phyloP scores from a whole-genome alignment of 2,888 invertebrate species.

The Steinernema hermaphroditum region DNA sequence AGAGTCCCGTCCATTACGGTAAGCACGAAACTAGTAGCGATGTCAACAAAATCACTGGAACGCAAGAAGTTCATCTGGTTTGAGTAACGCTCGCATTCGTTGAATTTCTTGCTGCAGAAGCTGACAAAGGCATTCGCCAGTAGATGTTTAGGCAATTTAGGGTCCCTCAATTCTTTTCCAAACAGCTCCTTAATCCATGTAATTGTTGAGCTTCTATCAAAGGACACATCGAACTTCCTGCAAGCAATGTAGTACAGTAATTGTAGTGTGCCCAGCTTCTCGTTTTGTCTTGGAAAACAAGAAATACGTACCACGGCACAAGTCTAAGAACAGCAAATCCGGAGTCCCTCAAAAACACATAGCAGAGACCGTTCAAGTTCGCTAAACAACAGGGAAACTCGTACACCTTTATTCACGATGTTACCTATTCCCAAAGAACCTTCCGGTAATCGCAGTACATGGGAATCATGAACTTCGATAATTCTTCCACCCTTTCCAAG shows the following conservation, averaged over 20 bases:
- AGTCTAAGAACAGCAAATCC: not conserved
- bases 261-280: too few species aligned
- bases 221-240: constrained; percentile 5
- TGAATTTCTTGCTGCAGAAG: not conserved
- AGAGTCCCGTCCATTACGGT: not conserved
- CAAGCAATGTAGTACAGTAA: too few species aligned
- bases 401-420: too few species aligned
- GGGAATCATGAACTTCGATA: not conserved
- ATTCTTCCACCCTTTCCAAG: not conserved
- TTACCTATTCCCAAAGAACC: not conserved
- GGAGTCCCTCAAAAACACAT: not conserved
- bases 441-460: not conserved
- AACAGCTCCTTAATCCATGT: not conserved
- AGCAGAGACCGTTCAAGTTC: not conserved
- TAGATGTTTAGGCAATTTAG: not conserved
- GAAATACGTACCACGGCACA: not conserved
- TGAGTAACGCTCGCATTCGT: not conserved
- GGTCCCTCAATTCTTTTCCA: not conserved
- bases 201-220: not conserved
- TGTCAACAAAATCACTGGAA: not conserved
- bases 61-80: not conserved
- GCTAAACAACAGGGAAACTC: not conserved
- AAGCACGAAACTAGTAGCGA: not conserved
- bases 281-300: too few species aligned
- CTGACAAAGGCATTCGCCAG: not conserved